Percentiles rank a stretch among this genome's conserved stretches.
Evolutionary conservation across 2,888 invertebrate genomes (phyloP).

Genomic region (Ecliptopera silaceata): DNA sequence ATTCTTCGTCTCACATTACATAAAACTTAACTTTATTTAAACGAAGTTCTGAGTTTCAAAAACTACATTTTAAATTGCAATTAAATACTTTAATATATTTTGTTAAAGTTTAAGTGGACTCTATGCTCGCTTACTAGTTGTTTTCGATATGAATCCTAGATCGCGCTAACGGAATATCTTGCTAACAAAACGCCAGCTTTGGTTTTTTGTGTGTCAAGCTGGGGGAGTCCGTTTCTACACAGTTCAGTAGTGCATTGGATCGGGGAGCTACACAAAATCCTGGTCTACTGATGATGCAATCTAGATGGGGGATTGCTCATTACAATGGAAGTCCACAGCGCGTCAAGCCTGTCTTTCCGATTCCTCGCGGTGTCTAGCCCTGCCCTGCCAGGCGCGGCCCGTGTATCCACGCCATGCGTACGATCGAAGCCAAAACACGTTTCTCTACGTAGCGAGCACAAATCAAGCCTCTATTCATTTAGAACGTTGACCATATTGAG

Average conservation of each 20-base stretch:
- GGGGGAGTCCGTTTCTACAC: constrained; percentile 67
- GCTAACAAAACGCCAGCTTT: not conserved
- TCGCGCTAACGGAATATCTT: constrained; percentile 16
- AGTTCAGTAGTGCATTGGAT: constrained; percentile 54
- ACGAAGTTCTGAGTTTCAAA: not conserved
- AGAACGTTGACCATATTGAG: constrained; percentile 20
- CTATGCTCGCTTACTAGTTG: not conserved
- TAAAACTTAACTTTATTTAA: constrained; percentile 2
- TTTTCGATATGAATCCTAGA: constrained; percentile 9
- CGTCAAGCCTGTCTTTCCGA: constrained; percentile 4
- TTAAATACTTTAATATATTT: not conserved
- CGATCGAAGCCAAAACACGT: constrained; percentile 1
- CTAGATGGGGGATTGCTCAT: constrained; percentile 9
- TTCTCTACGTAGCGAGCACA: constrained; percentile 17
- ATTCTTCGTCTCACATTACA: constrained; percentile 8
- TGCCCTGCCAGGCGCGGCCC: constrained; percentile 6
- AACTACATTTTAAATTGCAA: not conserved
- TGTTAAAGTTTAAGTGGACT: not conserved
- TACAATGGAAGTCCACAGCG: constrained; percentile 8
- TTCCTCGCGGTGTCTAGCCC: constrained; percentile 12
- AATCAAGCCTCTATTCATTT: constrained; percentile 18
- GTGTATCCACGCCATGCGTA: constrained; percentile 14
- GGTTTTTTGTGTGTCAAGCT: rapidly evolving
- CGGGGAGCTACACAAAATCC: constrained; percentile 52
- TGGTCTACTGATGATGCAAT: constrained; percentile 20